A percentile compares a stretch with the other conserved stretches of the same genome.
These are phyloP conservation scores for Amphibalanus amphitrite DNA, from an alignment of 1,140 invertebrate genomes.

Conservation along the genomic window DNA sequence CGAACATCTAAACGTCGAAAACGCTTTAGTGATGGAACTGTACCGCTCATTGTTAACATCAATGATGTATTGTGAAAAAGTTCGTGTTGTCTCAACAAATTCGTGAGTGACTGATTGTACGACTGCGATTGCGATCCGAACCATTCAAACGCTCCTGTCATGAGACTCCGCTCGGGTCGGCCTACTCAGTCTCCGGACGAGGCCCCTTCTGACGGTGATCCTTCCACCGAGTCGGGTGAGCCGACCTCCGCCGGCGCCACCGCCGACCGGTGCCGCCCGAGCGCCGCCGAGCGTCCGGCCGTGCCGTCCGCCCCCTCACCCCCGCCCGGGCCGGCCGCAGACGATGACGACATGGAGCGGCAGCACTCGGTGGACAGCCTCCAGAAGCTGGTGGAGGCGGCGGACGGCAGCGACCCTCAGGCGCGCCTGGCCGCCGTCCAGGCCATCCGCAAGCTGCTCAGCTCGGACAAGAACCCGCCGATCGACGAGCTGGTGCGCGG, in stretches of 20 bases:
- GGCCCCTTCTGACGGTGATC: slow-evolving; percentile 37
- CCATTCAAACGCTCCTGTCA: too few relatives aligned
- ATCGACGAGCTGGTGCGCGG: slow-evolving; percentile 88
- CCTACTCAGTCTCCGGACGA: slow-evolving; percentile 34
- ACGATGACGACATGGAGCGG: slow-evolving; percentile 1
- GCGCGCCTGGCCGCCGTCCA: slow-evolving; percentile 38
- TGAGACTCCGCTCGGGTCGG: too few relatives aligned
- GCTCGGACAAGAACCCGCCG: slow-evolving; percentile 95
- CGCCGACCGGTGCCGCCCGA: not conserved
- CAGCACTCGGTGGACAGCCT: slow-evolving; percentile 14
- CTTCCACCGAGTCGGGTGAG: not conserved
- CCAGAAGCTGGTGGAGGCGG: slow-evolving; percentile 15
- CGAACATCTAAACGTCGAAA: too few relatives aligned
- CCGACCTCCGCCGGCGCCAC: not conserved
- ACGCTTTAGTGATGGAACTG: too few relatives aligned
- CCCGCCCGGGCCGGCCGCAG: not conserved
- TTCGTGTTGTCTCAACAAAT: too few relatives aligned
- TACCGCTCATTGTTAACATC: too few relatives aligned
- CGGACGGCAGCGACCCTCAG: slow-evolving; percentile 15
- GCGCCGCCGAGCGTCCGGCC: not conserved
- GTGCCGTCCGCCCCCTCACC: not conserved
- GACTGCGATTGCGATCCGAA: too few relatives aligned
- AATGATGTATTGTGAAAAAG: too few relatives aligned
- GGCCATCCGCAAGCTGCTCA: slow-evolving; percentile 79
- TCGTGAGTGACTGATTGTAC: too few relatives aligned